Evolutionary conservation across 2,888 invertebrate species (phyloP).

Genomic region (Bimastos eiseni): DNA sequence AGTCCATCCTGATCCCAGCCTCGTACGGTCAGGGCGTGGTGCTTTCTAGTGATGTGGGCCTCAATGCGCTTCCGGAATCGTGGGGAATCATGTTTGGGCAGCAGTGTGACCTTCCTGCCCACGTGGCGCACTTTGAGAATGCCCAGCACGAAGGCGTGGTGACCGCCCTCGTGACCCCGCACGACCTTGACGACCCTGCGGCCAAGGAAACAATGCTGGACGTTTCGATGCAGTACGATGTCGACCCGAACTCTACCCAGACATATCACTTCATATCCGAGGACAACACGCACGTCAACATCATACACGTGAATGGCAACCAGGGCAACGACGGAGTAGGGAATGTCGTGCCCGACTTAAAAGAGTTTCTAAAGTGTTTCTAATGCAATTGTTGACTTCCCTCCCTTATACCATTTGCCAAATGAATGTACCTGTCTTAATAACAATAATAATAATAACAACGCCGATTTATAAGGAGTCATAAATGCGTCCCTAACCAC

Average conservation of each 20-base stretch:
- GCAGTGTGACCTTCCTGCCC: slow-evolving; percentile 7
- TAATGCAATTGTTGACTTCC: not conserved
- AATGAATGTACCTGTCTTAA: not conserved
- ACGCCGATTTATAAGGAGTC: too few relatives aligned
- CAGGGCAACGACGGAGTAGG: not conserved
- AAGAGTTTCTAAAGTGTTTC: slow-evolving; percentile 18
- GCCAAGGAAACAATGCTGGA: not conserved
- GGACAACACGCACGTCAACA: slow-evolving; percentile 7
- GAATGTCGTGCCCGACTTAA: slow-evolving; percentile 9
- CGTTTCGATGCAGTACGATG: slow-evolving; percentile 19
- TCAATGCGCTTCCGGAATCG: not conserved
- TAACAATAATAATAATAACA: too few relatives aligned
- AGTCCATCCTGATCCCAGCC: slow-evolving; percentile 3
- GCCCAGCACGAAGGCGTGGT: not conserved
- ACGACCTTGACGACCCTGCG: not conserved
- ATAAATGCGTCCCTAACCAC: too few relatives aligned
- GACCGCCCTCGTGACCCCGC: slow-evolving; percentile 5
- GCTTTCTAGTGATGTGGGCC: not conserved
- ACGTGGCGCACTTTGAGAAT: not conserved
- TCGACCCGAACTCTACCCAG: not conserved
- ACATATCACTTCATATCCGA: slow-evolving; percentile 16
- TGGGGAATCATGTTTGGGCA: slow-evolving; percentile 16
- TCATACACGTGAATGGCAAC: not conserved
- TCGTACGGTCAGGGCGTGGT: not conserved
- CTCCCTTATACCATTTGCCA: not conserved